These are phyloP conservation scores for Esox masquinongy DNA, from an alignment of 2,797 vertebrate genomes.

Conservation along the genomic window DNA sequence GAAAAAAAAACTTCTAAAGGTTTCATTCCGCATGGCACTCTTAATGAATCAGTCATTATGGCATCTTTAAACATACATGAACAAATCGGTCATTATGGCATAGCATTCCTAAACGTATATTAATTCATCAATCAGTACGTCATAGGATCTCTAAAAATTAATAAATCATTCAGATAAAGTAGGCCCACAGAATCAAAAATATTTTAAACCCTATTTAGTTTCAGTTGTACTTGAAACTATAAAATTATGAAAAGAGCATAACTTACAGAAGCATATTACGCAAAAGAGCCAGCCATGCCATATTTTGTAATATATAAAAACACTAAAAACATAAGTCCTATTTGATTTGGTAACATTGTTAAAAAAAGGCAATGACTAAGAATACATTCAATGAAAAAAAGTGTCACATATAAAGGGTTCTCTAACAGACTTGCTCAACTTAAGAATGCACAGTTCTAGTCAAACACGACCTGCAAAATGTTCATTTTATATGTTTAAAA, in stretches of 20 bases:
- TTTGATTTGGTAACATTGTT: neutral
- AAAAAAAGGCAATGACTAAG: neutral
- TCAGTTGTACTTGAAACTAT: neutral
- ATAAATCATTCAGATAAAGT: conserved; percentile 10
- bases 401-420: neutral
- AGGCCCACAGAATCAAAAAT: neutral
- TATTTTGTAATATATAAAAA: conserved; percentile 29
- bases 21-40: conserved; percentile 5
- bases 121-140: neutral
- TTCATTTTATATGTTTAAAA: too few relatives aligned
- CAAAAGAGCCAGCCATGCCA: conserved; percentile 1
- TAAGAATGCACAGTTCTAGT: neutral
- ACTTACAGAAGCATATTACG: neutral
- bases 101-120: neutral
- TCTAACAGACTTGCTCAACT: neutral
- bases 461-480: too few relatives aligned
- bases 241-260: neutral
- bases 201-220: conserved; percentile 18
- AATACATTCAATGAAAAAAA: conserved; percentile 17
- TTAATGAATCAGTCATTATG: conserved; percentile 19
- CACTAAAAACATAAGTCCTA: conserved; percentile 8
- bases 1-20: conserved; percentile 9
- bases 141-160: neutral
- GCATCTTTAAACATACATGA: neutral
- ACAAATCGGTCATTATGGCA: conserved; percentile 20